Conservation (phyloP, 1,140 invertebrate genomes). For the Drosophila guanche region DNA sequence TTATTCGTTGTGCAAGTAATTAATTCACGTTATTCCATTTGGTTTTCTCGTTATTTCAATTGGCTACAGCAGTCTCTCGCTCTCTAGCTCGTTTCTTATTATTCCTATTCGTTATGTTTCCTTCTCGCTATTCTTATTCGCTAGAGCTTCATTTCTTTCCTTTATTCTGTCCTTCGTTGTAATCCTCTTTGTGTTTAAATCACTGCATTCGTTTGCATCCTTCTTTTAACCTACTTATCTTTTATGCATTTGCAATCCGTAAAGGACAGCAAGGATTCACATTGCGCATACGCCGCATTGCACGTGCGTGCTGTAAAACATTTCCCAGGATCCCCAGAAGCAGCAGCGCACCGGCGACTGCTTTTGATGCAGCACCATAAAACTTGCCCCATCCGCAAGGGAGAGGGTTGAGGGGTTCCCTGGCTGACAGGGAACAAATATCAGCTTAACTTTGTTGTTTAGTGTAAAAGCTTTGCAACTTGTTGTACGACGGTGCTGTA, state of each 20-base stretch:
- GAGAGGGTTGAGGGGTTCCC: neutral
- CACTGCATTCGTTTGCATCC: constrained; percentile 28
- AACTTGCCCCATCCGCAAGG: constrained; percentile 44
- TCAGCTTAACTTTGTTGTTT: constrained; percentile 79
- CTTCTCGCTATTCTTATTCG: no score
- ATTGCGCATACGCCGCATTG: constrained; percentile 66
- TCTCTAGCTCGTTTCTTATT: no score
- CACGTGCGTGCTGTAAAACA: constrained; percentile 71
- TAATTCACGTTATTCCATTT: no score
- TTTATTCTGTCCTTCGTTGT: neutral
- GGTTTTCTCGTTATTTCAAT: neutral
- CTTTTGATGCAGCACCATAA: constrained; percentile 37
- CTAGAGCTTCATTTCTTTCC: constrained; percentile 1
- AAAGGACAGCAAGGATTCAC: constrained; percentile 15
- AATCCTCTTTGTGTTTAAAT: neutral
- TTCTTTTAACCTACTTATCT: constrained; percentile 28
- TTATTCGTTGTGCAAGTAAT: no score
- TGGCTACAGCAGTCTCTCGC: neutral
- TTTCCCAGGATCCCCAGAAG: constrained; percentile 30
- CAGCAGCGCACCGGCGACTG: constrained; percentile 3
- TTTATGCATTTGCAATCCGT: constrained; percentile 41
- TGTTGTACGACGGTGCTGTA: constrained; percentile 20
- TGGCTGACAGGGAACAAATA: constrained; percentile 13
- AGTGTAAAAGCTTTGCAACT: constrained; percentile 74
- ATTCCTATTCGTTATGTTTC: no score